Evolutionary conservation across 2,113 vertebrate species (phyloP).

Genomic region (Epinephelus lanceolatus): DNA sequence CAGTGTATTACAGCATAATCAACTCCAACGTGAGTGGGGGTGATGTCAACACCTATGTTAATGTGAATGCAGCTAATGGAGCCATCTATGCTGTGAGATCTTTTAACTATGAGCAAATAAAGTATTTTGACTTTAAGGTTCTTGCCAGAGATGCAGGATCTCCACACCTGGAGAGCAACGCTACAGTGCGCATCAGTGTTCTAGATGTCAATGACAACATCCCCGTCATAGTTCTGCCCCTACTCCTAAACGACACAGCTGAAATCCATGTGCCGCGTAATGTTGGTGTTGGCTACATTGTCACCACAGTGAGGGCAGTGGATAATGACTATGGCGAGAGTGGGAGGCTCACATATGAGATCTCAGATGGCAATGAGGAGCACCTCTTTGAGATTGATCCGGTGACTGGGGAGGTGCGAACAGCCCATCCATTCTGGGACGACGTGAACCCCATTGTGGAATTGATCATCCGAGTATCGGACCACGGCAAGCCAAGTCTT

Average conservation of each 20-base stretch:
- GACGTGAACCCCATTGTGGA: conserved; percentile 94
- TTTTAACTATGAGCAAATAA: conserved; percentile 98
- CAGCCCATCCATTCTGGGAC: conserved; percentile 95
- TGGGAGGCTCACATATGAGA: conserved; percentile 96
- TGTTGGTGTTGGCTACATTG: conserved; percentile 94
- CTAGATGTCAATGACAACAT: conserved; percentile 98
- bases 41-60: conserved; percentile 97
- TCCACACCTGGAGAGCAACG: conserved; percentile 95
- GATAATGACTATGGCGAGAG: conserved; percentile 98
- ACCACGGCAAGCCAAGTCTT: conserved; percentile 96
- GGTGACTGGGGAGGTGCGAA: conserved; percentile 94
- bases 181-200: conserved; percentile 93
- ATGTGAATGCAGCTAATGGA: conserved; percentile 97
- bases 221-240: conserved; percentile 93
- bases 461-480: conserved; percentile 95
- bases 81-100: conserved; percentile 97
- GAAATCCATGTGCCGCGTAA: conserved; percentile 97
- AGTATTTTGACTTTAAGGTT: conserved; percentile 97
- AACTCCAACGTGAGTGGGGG: conserved; percentile 96
- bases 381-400: conserved; percentile 97
- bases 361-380: conserved; percentile 97
- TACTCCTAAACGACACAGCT: conserved; percentile 95
- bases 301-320: conserved; percentile 94
- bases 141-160: conserved; percentile 96
- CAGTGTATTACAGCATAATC: conserved; percentile 95